phyloP scores from a whole-genome alignment of 2,113 vertebrate species.

The Dicaeum eximium region DNA sequence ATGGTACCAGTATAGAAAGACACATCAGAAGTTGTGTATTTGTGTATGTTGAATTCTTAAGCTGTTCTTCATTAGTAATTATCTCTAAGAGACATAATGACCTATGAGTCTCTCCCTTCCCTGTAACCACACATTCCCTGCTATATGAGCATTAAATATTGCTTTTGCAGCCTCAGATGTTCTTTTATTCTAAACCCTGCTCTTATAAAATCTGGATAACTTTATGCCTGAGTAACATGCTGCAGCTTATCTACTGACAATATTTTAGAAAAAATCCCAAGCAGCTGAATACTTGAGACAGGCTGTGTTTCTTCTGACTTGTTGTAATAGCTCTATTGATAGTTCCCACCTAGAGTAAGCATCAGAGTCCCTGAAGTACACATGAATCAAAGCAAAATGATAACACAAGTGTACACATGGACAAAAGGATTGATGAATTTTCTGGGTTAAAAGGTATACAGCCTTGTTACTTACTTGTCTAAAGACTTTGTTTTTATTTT shows the following conservation, averaged over 20 bases:
- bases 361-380: not conserved
- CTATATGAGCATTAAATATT: not conserved
- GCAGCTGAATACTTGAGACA: not conserved
- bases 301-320: not conserved
- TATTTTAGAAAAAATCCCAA: not conserved
- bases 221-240: not conserved
- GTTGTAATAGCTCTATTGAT: not conserved
- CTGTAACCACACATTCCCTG: not conserved
- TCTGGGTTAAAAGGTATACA: not conserved
- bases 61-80: not conserved
- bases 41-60: rapidly evolving
- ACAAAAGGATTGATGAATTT: not conserved
- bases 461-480: not conserved
- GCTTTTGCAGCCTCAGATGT: not conserved
- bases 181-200: not conserved
- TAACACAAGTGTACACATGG: not conserved
- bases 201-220: not conserved
- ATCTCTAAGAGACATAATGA: not conserved
- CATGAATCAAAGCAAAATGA: not conserved
- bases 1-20: not conserved
- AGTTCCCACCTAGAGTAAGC: not conserved
- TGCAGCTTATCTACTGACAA: not conserved
- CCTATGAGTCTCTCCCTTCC: not conserved
- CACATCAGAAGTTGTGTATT: not conserved
- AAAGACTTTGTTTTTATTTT: not conserved